Evolutionary conservation across 2,888 invertebrate genomes (phyloP).

Genomic region (Acronicta aceris): DNA sequence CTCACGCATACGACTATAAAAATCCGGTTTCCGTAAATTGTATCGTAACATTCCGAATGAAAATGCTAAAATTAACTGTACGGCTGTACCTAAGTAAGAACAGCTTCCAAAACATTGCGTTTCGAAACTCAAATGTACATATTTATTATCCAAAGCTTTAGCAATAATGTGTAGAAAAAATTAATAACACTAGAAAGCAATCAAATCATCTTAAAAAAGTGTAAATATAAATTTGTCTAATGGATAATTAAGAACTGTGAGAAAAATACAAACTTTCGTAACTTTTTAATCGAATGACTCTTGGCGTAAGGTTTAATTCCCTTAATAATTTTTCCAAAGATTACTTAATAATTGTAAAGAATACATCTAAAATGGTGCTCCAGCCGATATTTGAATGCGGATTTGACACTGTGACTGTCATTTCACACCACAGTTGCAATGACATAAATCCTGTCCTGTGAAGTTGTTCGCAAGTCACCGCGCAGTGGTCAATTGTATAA

Average conservation of each 20-base stretch:
- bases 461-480: too few relatives aligned
- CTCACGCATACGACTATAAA: neutral
- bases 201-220: slow-evolving; percentile 20
- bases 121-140: slow-evolving; percentile 23
- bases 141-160: slow-evolving; percentile 34
- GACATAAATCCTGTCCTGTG: too few relatives aligned
- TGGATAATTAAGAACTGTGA: slow-evolving; percentile 6
- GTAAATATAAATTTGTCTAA: neutral
- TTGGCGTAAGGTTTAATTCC: neutral
- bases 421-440: too few relatives aligned
- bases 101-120: too few relatives aligned
- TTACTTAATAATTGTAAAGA: too few relatives aligned
- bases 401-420: too few relatives aligned
- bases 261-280: neutral
- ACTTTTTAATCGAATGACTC: neutral
- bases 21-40: neutral
- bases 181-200: slow-evolving; percentile 44
- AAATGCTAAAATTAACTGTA: neutral
- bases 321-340: neutral
- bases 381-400: too few relatives aligned
- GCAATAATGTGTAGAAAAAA: slow-evolving; percentile 46
- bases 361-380: too few relatives aligned
- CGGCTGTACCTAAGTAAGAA: too few relatives aligned
- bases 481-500: too few relatives aligned
- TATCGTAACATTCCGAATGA: slow-evolving; percentile 45